Evolutionary conservation across 1,140 invertebrate genomes (phyloP).

Genomic region (Drosophila obscura): DNA sequence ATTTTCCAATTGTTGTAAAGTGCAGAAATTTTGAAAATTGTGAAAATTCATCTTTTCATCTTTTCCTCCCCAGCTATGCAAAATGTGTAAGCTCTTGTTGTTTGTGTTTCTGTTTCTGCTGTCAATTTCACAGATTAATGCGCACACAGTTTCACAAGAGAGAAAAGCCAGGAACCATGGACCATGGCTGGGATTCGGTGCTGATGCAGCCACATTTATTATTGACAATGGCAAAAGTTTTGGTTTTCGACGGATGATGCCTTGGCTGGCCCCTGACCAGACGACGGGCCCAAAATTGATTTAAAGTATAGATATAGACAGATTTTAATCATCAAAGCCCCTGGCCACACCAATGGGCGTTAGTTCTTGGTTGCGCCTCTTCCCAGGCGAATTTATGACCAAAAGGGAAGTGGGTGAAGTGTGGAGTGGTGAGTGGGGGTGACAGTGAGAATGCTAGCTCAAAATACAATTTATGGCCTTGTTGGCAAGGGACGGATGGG

Average conservation of each 20-base stretch:
- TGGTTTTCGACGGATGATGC: constrained; percentile 18
- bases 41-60: constrained; percentile 72
- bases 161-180: constrained; percentile 22
- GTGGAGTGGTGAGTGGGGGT: too few relatives aligned
- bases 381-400: constrained; percentile 1
- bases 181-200: neutral
- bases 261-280: constrained; percentile 18
- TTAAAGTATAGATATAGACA: constrained; percentile 48
- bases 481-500: neutral
- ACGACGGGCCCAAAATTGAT: constrained; percentile 66
- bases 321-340: constrained; percentile 58
- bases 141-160: constrained; percentile 57
- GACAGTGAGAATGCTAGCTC: neutral
- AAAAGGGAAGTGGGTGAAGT: constrained; percentile 32
- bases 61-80: constrained; percentile 24
- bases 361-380: constrained; percentile 34
- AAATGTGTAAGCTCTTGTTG: constrained; percentile 4
- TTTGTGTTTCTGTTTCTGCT: constrained; percentile 34
- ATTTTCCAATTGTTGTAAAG: constrained; percentile 59
- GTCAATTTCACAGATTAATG: constrained; percentile 80
- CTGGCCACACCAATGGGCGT: neutral
- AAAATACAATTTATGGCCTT: constrained; percentile 29
- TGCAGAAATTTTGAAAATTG: constrained; percentile 40
- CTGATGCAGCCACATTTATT: constrained; percentile 67
- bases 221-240: constrained; percentile 74